Evolutionary conservation across 1,140 invertebrate species (phyloP).

Genomic region (Episyrphus balteatus): DNA sequence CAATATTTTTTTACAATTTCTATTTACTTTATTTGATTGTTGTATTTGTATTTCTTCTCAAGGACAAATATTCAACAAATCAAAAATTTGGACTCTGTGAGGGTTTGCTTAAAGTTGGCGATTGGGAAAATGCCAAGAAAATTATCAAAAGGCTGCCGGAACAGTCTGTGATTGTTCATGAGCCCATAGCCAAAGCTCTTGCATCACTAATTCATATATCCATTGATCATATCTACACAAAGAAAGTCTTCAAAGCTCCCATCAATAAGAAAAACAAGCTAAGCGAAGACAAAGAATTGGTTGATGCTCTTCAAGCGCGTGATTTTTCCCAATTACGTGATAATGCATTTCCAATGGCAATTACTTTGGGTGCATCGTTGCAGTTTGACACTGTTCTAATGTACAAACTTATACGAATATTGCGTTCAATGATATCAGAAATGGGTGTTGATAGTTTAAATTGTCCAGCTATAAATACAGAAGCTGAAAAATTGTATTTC

Average conservation of each 20-base stretch:
- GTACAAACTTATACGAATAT: conserved; percentile 68
- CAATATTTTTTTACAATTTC: conserved; percentile 2
- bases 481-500: conserved; percentile 30
- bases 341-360: conserved; percentile 77
- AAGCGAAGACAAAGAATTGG: conserved; percentile 19
- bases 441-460: conserved; percentile 30
- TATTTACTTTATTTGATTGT: neutral
- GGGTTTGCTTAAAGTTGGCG: conserved; percentile 76
- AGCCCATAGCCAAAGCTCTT: conserved; percentile 66
- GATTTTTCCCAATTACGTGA: conserved; percentile 62
- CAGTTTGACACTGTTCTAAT: conserved; percentile 79
- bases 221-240: conserved; percentile 81
- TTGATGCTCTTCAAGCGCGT: conserved; percentile 33
- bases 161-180: conserved; percentile 64
- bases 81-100: conserved; percentile 91
- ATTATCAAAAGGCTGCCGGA: conserved; percentile 75
- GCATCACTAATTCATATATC: conserved; percentile 72
- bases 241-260: conserved; percentile 42
- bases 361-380: conserved; percentile 76
- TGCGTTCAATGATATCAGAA: conserved; percentile 25
- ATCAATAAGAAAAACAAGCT: conserved; percentile 17
- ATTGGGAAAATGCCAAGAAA: conserved; percentile 74
- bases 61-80: conserved; percentile 60
- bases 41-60: neutral
- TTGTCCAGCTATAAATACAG: conserved; percentile 18